Conservation (phyloP, 1,140 invertebrate species). For the Ostrea denselamellosa region DNA sequence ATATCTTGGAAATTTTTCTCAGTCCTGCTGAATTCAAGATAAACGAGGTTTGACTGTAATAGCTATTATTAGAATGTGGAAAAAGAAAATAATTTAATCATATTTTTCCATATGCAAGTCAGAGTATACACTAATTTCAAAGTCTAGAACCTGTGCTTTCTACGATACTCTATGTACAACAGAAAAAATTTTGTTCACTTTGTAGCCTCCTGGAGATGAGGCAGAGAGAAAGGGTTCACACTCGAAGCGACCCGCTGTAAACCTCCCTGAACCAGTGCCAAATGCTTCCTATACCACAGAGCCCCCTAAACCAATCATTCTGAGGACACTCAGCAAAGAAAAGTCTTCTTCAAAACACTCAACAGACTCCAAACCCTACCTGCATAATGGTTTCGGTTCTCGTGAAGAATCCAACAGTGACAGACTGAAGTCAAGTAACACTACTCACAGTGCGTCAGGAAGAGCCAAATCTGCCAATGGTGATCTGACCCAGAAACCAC, state of each 20-base stretch:
- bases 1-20: too few relatives aligned
- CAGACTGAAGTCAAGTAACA: slow-evolving; percentile 46
- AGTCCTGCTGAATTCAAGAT: too few relatives aligned
- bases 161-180: too few relatives aligned
- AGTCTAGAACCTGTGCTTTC: too few relatives aligned
- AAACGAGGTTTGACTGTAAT: too few relatives aligned
- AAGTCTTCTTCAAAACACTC: neutral
- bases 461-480: slow-evolving; percentile 44
- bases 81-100: too few relatives aligned
- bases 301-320: slow-evolving; percentile 52
- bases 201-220: slow-evolving; percentile 46
- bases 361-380: neutral
- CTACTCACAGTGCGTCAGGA: slow-evolving; percentile 25
- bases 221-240: slow-evolving; percentile 7
- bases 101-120: too few relatives aligned
- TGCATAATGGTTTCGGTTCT: slow-evolving; percentile 13
- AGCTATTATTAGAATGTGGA: too few relatives aligned
- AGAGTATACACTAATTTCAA: too few relatives aligned
- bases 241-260: slow-evolving; percentile 47
- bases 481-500: neutral
- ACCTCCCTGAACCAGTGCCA: slow-evolving; percentile 45
- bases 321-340: slow-evolving; percentile 46
- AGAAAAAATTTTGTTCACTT: slow-evolving; percentile 6
- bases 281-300: slow-evolving; percentile 43
- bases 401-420: slow-evolving; percentile 28